phyloP scores from a whole-genome alignment of 2,113 vertebrate genomes.

The Calidris pugnax region DNA sequence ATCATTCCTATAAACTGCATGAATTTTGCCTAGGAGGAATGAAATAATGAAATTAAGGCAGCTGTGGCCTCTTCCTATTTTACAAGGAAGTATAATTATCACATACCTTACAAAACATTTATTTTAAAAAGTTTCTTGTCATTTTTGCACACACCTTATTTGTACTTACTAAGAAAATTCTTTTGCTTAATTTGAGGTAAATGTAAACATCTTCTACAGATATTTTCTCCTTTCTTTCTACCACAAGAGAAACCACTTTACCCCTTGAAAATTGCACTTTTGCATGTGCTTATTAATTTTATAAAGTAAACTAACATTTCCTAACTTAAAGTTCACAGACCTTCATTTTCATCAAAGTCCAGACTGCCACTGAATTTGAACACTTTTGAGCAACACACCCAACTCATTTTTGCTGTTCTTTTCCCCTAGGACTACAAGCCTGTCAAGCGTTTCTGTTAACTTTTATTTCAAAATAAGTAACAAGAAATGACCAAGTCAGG shows the following conservation, averaged over 20 bases:
- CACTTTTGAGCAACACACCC: background rate
- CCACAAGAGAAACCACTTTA: background rate
- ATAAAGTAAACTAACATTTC: background rate
- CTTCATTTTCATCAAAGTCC: background rate
- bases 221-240: background rate
- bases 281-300: background rate
- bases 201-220: background rate
- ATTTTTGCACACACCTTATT: background rate
- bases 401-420: background rate
- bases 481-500: background rate
- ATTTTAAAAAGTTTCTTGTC: background rate
- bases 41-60: background rate
- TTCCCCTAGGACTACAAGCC: background rate
- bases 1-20: constrained; percentile 5
- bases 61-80: background rate
- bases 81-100: background rate
- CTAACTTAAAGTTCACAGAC: background rate
- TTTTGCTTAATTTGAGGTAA: background rate
- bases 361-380: background rate
- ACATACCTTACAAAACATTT: background rate
- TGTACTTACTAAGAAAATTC: background rate
- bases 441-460: background rate
- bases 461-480: background rate
- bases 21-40: background rate
- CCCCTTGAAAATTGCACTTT: background rate